These are phyloP conservation scores for Euphonia xanthogaster DNA, from an alignment of 2,797 vertebrate genomes.

Conservation along the genomic window DNA sequence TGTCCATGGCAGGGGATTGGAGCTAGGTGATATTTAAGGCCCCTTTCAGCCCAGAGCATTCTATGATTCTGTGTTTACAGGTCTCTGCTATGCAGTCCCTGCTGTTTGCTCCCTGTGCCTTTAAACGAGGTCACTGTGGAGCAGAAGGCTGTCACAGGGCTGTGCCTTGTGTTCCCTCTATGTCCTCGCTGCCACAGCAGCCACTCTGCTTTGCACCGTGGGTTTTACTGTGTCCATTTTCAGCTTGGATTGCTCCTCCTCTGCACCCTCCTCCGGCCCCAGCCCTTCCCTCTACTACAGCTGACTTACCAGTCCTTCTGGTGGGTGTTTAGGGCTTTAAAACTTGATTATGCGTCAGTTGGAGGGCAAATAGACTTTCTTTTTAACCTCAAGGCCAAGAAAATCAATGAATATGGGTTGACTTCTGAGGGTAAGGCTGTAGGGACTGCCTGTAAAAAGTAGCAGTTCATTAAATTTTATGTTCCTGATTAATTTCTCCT, in stretches of 20 bases:
- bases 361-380: not conserved
- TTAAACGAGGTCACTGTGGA: not conserved
- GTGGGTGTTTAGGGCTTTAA: not conserved
- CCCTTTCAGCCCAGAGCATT: not conserved
- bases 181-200: accelerated
- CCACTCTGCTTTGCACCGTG: accelerated
- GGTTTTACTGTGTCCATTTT: not conserved
- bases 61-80: accelerated
- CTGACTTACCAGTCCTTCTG: not conserved
- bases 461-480: constrained; percentile 6
- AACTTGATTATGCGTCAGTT: not conserved
- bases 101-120: not conserved
- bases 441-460: not conserved
- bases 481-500: not conserved
- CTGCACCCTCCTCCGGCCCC: not conserved
- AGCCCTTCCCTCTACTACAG: not conserved
- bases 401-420: not conserved
- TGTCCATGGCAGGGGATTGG: not conserved
- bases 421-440: not conserved
- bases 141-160: not conserved
- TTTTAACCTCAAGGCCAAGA: not conserved
- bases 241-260: not conserved
- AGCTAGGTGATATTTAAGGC: not conserved
- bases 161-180: not conserved
- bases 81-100: not conserved